These are phyloP conservation scores for Chaetura pelagica DNA, from an alignment of 2,113 vertebrate genomes.

Conservation along the genomic window DNA sequence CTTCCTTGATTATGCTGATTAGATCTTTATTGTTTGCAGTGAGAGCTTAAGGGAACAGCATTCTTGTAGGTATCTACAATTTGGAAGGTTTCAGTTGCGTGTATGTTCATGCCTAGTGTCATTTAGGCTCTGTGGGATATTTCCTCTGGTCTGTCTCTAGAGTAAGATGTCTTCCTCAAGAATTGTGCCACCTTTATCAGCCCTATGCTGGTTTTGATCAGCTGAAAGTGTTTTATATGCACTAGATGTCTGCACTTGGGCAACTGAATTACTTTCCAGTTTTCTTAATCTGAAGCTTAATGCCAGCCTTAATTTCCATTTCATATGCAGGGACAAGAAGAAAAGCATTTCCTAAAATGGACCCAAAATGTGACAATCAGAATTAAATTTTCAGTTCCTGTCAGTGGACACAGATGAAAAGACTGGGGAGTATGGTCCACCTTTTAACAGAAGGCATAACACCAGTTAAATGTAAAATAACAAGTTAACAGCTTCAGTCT, in stretches of 20 bases:
- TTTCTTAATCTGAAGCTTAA: background rate
- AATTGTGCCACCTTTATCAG: background rate
- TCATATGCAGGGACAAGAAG: background rate
- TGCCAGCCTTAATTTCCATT: background rate
- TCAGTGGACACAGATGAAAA: background rate
- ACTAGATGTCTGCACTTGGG: background rate
- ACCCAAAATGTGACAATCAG: background rate
- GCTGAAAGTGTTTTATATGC: background rate
- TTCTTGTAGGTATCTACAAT: background rate
- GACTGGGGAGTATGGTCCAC: too few relatives aligned
- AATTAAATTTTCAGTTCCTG: background rate
- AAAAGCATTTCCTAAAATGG: background rate
- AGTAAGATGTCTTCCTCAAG: background rate
- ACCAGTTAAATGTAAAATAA: background rate
- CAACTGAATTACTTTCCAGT: background rate
- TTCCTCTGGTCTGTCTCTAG: background rate
- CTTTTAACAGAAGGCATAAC: background rate
- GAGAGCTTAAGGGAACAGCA: background rate
- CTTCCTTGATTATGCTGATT: background rate
- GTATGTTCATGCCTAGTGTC: background rate
- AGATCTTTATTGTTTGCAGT: background rate
- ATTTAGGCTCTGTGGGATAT: background rate
- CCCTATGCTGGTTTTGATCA: background rate
- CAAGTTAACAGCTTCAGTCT: background rate
- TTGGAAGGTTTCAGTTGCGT: background rate